Conservation (phyloP, 1,140 invertebrate genomes). For the Drosophila arawakana region DNA sequence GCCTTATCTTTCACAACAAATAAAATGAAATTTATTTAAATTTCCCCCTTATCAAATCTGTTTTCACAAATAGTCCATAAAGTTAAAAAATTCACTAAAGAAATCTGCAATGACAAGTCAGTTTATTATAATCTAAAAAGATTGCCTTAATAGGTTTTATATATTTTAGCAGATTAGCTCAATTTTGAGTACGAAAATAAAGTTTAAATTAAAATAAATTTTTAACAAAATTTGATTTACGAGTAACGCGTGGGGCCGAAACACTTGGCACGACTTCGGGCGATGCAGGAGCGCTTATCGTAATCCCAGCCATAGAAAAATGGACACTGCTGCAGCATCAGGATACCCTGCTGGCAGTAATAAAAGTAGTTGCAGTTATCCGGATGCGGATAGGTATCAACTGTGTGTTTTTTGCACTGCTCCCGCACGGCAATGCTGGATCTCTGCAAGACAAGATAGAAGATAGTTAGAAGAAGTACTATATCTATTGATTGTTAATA, state of each 20-base stretch:
- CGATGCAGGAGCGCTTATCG: conserved; percentile 65
- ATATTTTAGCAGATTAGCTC: too few species aligned
- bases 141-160: too few species aligned
- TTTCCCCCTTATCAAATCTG: neutral
- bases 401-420: conserved; percentile 65
- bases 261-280: conserved; percentile 64
- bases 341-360: conserved; percentile 62
- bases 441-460: conserved; percentile 26
- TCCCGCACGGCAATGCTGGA: conserved; percentile 49
- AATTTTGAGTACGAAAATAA: neutral
- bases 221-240: neutral
- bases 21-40: neutral
- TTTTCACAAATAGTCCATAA: too few species aligned
- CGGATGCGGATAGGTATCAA: conserved; percentile 73
- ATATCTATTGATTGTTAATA: neutral
- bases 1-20: too few species aligned
- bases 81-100: too few species aligned
- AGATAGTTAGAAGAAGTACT: neutral
- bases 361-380: conserved; percentile 81
- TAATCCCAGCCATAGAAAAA: conserved; percentile 76
- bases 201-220: conserved; percentile 2
- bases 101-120: neutral
- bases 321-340: conserved; percentile 77
- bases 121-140: neutral
- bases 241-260: conserved; percentile 30